A percentile compares a stretch with the other conserved stretches of the same genome.
Conservation (phyloP, 2,888 invertebrate genomes). For the Fragum whitleyi region DNA sequence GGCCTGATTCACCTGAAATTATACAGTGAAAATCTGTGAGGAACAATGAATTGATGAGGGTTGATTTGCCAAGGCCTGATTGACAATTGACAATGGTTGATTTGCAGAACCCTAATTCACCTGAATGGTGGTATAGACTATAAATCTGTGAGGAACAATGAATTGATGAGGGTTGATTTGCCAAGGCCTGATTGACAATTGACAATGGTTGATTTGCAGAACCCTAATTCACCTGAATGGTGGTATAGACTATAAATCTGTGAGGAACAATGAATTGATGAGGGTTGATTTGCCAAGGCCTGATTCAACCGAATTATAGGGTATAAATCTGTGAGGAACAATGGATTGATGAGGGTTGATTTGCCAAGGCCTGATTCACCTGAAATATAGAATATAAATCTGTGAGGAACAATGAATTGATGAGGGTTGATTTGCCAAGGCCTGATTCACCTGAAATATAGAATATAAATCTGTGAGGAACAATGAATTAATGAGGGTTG, state of each 20-base stretch:
- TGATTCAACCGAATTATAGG: slow-evolving; percentile 85
- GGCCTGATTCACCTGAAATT: slow-evolving; percentile 93
- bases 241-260: slow-evolving; percentile 95
- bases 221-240: slow-evolving; percentile 95
- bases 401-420: slow-evolving; percentile 99
- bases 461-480: slow-evolving; percentile 99
- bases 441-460: slow-evolving; percentile 39
- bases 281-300: slow-evolving; percentile 96
- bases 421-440: slow-evolving; percentile 97
- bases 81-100: slow-evolving; percentile 99
- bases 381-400: slow-evolving; percentile 93
- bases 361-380: slow-evolving; percentile 88
- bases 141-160: slow-evolving; percentile 98
- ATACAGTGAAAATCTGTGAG: slow-evolving; percentile 97
- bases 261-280: slow-evolving; percentile 99
- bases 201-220: slow-evolving; percentile 99
- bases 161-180: slow-evolving; percentile 99
- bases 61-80: slow-evolving; percentile 98
- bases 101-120: slow-evolving; percentile 98
- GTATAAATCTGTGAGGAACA: slow-evolving; percentile 99
- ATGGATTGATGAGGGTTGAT: slow-evolving; percentile 98
- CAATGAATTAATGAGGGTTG: slow-evolving; percentile 99
- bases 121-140: slow-evolving; percentile 91
- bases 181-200: slow-evolving; percentile 99
- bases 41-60: slow-evolving; percentile 99